Evolutionary conservation across 1,140 invertebrate species (phyloP).

Genomic region (Venustaconcha ellipsiformis): DNA sequence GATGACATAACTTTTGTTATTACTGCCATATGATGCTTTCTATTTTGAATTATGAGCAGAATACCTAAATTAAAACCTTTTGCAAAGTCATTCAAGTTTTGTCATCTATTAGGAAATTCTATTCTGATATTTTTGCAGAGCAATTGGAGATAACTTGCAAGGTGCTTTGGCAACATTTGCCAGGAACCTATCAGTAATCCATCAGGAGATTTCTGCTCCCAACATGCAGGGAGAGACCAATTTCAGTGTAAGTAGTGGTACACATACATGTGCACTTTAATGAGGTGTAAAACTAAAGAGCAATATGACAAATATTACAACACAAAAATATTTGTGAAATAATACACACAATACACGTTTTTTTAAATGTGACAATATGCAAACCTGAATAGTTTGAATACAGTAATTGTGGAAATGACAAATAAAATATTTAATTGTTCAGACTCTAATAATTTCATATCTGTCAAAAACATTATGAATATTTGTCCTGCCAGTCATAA

Average conservation of each 20-base stretch:
- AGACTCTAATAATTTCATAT: too few species aligned
- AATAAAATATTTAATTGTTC: too few species aligned
- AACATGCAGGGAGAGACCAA: slow-evolving; percentile 69
- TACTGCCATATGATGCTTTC: too few species aligned
- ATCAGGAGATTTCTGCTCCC: slow-evolving; percentile 70
- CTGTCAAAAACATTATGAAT: too few species aligned
- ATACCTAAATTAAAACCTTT: not conserved
- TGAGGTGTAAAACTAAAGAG: not conserved
- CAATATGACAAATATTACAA: not conserved
- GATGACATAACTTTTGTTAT: too few species aligned
- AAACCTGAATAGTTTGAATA: too few species aligned
- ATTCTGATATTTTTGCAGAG: slow-evolving; percentile 41
- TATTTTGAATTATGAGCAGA: not conserved
- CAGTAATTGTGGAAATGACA: too few species aligned
- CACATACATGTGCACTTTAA: not conserved
- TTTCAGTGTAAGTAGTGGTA: slow-evolving; percentile 59
- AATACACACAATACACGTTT: too few species aligned
- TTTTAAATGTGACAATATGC: too few species aligned
- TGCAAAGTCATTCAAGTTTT: too few species aligned
- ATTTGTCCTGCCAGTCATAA: too few species aligned
- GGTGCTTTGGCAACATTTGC: slow-evolving; percentile 66
- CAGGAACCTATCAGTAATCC: slow-evolving; percentile 65
- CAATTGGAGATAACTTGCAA: slow-evolving; percentile 66
- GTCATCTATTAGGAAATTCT: too few species aligned
- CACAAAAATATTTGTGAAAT: not conserved